phyloP scores from a whole-genome alignment of 2,888 invertebrate species.

The Hesperia comma region DNA sequence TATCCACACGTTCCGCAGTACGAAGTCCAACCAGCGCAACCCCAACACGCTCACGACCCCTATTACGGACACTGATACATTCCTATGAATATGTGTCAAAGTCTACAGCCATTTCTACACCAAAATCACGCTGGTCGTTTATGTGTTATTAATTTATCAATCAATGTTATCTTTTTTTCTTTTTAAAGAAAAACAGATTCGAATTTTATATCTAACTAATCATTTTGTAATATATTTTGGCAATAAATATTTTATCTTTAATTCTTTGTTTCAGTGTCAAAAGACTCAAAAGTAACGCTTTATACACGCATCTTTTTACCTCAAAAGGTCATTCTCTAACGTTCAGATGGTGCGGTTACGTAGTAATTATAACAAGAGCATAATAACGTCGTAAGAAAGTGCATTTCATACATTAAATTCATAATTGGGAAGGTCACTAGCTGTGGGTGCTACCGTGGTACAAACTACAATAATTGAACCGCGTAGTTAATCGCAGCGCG shows the following conservation, averaged over 20 bases:
- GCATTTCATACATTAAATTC: conserved; percentile 79
- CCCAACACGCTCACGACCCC: conserved; percentile 63
- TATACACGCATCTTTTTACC: too few species aligned
- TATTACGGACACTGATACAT: conserved; percentile 64
- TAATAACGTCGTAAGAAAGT: conserved; percentile 73
- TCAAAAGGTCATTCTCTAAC: conserved; percentile 4
- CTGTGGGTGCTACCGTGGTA: conserved; percentile 46
- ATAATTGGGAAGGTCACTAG: conserved; percentile 81
- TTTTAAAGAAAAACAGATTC: conserved; percentile 48
- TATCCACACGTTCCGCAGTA: conserved; percentile 44
- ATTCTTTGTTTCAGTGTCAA: not conserved
- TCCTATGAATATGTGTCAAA: not conserved
- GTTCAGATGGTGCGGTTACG: conserved; percentile 26
- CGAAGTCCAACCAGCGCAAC: conserved; percentile 43
- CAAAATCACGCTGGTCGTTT: conserved; percentile 41
- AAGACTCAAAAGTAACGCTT: too few species aligned
- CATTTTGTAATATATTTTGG: not conserved
- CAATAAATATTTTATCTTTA: not conserved
- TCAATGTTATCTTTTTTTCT: conserved; percentile 43
- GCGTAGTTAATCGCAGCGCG: conserved; percentile 75
- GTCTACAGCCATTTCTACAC: too few species aligned
- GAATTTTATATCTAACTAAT: conserved; percentile 24
- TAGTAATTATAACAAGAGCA: conserved; percentile 46
- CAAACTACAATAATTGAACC: conserved; percentile 59
- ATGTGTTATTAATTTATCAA: conserved; percentile 18